Evolutionary conservation across 1,140 invertebrate species (phyloP).

Genomic region (Bombus sibiricus): DNA sequence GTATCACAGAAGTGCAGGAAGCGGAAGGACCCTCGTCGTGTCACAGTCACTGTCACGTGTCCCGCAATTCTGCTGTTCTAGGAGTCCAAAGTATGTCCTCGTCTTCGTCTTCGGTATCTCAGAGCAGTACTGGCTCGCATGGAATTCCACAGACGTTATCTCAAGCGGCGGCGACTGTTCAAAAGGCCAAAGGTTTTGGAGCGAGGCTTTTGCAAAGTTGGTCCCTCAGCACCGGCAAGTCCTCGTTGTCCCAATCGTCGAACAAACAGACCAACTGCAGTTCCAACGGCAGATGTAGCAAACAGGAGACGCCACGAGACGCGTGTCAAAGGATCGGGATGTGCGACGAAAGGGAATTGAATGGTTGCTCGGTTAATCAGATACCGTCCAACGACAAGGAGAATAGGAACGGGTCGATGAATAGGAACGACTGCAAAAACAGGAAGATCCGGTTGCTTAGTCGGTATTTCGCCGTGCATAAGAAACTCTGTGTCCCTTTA

Average conservation of each 20-base stretch:
- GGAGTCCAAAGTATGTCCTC: conserved; percentile 57
- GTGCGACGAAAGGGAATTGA: conserved; percentile 54
- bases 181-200: conserved; percentile 81
- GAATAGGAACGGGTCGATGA: conserved; percentile 62
- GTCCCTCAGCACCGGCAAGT: conserved; percentile 65
- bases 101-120: conserved; percentile 62
- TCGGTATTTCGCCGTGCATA: conserved; percentile 86
- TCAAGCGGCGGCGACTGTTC: conserved; percentile 69
- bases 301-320: conserved; percentile 32
- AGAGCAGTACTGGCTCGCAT: conserved; percentile 54
- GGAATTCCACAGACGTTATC: conserved; percentile 55
- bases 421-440: conserved; percentile 76
- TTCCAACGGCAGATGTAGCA: conserved; percentile 15
- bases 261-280: conserved; percentile 41
- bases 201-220: conserved; percentile 80
- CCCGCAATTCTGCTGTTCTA: conserved; percentile 72
- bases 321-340: conserved; percentile 46
- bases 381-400: conserved; percentile 62
- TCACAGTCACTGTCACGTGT: conserved; percentile 71
- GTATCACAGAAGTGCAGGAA: conserved; percentile 91
- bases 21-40: conserved; percentile 79
- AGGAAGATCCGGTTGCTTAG: conserved; percentile 85
- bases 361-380: conserved; percentile 37
- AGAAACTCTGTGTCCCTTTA: conserved; percentile 84
- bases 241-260: conserved; percentile 33